Evolutionary conservation across 2,888 invertebrate species (phyloP).

Genomic region (Athalia rosae): DNA sequence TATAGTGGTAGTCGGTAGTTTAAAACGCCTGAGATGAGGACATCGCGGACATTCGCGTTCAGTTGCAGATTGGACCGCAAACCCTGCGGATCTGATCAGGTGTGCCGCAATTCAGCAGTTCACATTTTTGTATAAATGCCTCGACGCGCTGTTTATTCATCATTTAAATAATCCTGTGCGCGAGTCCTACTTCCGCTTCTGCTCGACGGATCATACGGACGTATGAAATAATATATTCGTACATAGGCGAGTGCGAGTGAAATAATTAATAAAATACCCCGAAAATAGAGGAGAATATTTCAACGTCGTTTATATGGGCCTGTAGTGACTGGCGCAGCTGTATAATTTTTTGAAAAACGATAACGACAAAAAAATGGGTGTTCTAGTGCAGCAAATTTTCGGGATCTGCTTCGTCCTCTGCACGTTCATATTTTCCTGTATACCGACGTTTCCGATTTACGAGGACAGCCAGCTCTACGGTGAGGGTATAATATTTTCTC

Average conservation of each 20-base stretch:
- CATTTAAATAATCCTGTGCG: too few relatives aligned
- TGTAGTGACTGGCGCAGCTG: neutral
- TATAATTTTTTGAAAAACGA: neutral
- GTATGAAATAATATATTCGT: too few relatives aligned
- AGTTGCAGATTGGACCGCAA: constrained; percentile 42
- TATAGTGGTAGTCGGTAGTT: constrained; percentile 24
- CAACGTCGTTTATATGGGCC: neutral
- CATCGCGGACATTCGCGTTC: constrained; percentile 38
- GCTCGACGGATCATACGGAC: too few relatives aligned
- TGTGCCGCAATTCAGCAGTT: neutral
- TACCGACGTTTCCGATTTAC: neutral
- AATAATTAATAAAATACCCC: too few relatives aligned
- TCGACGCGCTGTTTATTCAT: too few relatives aligned
- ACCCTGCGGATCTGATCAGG: constrained; percentile 26
- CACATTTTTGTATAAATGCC: neutral
- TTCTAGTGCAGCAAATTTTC: constrained; percentile 3
- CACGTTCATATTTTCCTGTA: neutral
- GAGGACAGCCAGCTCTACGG: constrained; percentile 33
- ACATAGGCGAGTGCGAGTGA: too few relatives aligned
- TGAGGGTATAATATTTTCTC: neutral
- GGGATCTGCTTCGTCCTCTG: neutral
- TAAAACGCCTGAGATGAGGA: constrained; percentile 35
- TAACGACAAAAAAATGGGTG: constrained; percentile 4
- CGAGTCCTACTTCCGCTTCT: too few relatives aligned
- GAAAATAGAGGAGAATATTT: too few relatives aligned